Evolutionary conservation across 2,888 invertebrate species (phyloP).

Genomic region (Cremastobaeus sp.): DNA sequence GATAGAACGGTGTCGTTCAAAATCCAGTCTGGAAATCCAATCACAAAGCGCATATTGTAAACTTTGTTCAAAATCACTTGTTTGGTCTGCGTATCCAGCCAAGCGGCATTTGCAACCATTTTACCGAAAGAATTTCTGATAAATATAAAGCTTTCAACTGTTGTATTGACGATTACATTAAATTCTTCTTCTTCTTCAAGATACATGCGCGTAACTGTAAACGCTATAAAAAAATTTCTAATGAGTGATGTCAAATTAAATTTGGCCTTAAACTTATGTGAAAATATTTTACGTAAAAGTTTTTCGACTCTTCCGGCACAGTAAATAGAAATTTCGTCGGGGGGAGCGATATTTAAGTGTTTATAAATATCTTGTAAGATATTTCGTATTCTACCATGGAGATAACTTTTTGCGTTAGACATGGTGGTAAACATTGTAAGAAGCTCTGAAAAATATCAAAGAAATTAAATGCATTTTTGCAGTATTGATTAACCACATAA

Average conservation of each 20-base stretch:
- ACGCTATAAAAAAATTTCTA: conserved; percentile 30
- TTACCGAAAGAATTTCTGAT: conserved; percentile 22
- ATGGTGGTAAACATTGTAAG: no score
- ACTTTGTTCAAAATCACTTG: conserved; percentile 23
- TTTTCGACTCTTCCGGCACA: conserved; percentile 11
- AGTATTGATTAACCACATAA: no score
- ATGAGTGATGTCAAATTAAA: background rate
- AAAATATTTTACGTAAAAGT: conserved; percentile 36
- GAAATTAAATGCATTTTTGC: no score
- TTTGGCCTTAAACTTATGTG: background rate
- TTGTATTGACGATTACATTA: background rate
- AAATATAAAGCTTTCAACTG: conserved; percentile 9
- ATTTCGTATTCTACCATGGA: background rate
- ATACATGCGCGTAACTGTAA: conserved; percentile 19
- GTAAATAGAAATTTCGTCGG: background rate
- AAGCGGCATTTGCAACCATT: conserved; percentile 13
- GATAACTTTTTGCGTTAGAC: background rate
- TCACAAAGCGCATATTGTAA: conserved; percentile 14
- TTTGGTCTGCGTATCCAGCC: conserved; percentile 14
- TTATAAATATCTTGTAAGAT: background rate
- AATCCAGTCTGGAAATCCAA: conserved; percentile 48
- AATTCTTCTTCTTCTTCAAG: conserved; percentile 24
- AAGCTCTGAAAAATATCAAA: no score
- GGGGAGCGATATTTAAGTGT: no score
- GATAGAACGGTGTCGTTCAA: conserved; percentile 10